Base-by-base conservation (phyloP, 2,113 vertebrate genomes). In the Perca flavescens region DNA sequence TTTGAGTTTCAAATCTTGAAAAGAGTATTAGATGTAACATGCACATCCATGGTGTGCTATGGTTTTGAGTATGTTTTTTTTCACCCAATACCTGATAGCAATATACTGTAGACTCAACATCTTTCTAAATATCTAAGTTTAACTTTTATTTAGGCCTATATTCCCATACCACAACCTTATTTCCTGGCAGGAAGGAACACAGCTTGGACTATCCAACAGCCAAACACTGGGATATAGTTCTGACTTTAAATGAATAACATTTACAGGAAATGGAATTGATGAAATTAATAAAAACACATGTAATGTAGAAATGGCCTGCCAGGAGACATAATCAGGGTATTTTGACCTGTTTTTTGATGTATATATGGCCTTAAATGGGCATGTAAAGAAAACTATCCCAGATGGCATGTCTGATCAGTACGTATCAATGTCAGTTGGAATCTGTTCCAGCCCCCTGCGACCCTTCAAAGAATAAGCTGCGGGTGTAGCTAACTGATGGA, bases 211-310 rank as follows among this genome's bases (percentile, higher is more conserved):
- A 34, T 46, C 3, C 2, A 31, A 53, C 28, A 60, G 21, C 31
- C 22, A 15, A 66, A 66, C 28, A 52, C 34, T 54, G 56, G 19
- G 36, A 49, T 6, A 15, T 2, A 46, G 3, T 19, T 28, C 14
- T 50, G 43, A 11, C 25, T 64, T 71, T 14, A 21, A 66, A 72
- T 65, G 6, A 66, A 43, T 40, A 46, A 15, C 21, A 72, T 21
- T 66, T 10, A 58, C 60, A 65, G 47, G 65, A 63, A 76, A 49
- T 3, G 31, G 16, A 36, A 62, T 62, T 75, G 19, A 68, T 60
- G 47, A 54, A 60, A 74, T 43, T 47, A 57, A 50, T 28, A 63
- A 49, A 82, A 64, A 62, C 73, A 76, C 49, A 49, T 76, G 58
- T 25, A 25, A 70, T 22, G 14, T 15, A 64, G 22, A 77, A 28